Conservation (phyloP, 2,113 vertebrate genomes). For the Pomatostomus ruficeps region DNA sequence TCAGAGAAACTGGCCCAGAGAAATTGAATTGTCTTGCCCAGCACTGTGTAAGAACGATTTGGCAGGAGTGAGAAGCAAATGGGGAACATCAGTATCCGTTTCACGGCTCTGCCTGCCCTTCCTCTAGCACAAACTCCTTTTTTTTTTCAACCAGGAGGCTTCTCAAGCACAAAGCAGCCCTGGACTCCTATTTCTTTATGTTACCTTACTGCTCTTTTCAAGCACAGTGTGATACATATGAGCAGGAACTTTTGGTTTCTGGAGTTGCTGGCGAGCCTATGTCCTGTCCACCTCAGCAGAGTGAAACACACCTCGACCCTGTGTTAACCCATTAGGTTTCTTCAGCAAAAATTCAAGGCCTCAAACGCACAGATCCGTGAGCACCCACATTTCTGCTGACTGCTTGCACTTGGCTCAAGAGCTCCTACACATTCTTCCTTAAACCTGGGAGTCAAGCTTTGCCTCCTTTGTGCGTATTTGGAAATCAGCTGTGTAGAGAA, state of each 20-base stretch:
- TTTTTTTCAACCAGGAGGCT: not conserved
- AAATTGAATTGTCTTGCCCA: not conserved
- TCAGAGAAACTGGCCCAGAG: not conserved
- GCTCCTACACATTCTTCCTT: not conserved
- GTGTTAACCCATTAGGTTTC: not conserved
- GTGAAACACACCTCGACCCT: not conserved
- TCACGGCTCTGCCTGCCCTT: fast-evolving
- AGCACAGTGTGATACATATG: fast-evolving
- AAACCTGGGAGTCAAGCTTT: not conserved
- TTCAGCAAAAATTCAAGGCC: not conserved
- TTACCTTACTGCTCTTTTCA: not conserved
- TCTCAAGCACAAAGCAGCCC: not conserved
- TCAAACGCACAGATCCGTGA: not conserved
- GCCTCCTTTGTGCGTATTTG: not conserved
- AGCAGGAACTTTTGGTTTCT: not conserved
- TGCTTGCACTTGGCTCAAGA: not conserved
- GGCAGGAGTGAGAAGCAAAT: not conserved
- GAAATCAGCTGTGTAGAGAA: not conserved
- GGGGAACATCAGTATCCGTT: not conserved
- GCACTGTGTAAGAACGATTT: not conserved
- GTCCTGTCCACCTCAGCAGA: not conserved
- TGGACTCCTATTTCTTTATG: not conserved
- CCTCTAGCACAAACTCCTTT: not conserved
- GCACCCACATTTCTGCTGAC: not conserved
- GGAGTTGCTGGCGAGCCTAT: not conserved